These are phyloP conservation scores for Pipistrellus pipistrellus DNA, from an alignment of 2,797 vertebrate species.

Conservation along the genomic window DNA sequence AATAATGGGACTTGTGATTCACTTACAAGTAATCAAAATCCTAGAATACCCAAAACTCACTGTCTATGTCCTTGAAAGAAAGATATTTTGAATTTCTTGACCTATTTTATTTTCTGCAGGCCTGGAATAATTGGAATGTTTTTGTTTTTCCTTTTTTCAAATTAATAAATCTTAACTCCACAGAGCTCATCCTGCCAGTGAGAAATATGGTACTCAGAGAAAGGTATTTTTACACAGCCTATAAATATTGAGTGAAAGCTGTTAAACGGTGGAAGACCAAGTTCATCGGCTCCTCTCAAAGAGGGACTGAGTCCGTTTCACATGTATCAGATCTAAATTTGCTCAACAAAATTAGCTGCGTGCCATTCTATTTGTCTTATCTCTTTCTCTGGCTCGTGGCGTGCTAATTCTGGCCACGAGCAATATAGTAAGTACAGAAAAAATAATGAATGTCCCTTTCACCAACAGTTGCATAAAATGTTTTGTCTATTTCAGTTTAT, in stretches of 20 bases:
- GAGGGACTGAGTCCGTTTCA: constrained; percentile 71
- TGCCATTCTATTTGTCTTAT: constrained; percentile 80
- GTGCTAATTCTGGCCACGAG: constrained; percentile 87
- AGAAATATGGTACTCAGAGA: constrained; percentile 33
- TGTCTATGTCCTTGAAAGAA: constrained; percentile 31
- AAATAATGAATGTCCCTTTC: constrained; percentile 82
- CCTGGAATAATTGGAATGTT: constrained; percentile 16
- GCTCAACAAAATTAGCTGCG: constrained; percentile 85
- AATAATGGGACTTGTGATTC: constrained; percentile 43
- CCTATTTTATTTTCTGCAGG: constrained; percentile 2
- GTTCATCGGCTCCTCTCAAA: neutral
- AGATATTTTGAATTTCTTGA: constrained; percentile 33
- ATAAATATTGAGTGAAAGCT: constrained; percentile 77
- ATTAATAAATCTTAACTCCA: constrained; percentile 70
- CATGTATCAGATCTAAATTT: constrained; percentile 83
- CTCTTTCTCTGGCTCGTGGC: constrained; percentile 77
- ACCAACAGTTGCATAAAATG: constrained; percentile 75
- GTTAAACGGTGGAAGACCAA: constrained; percentile 61
- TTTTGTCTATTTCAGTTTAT: constrained; percentile 84
- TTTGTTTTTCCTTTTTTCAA: constrained; percentile 59
- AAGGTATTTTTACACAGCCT: constrained; percentile 71
- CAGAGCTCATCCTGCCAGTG: neutral
- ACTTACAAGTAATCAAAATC: neutral
- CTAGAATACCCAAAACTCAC: constrained; percentile 28
- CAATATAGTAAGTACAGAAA: constrained; percentile 71